Base-by-base conservation (phyloP, 1,140 invertebrate genomes). In the Chionoecetes opilio region DNA sequence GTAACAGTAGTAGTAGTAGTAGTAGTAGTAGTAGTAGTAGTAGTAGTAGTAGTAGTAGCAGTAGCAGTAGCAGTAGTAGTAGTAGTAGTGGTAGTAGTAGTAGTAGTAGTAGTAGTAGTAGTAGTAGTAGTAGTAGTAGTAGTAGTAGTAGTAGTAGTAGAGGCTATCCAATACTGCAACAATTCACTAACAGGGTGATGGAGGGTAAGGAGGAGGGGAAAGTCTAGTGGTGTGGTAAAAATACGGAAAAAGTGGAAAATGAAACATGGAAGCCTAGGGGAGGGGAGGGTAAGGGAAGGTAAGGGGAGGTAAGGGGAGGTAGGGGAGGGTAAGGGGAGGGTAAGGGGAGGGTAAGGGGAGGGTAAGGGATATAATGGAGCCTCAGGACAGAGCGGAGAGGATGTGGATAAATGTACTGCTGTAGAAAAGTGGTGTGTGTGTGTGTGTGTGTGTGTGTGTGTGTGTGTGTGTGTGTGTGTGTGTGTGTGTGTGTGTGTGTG, bases 21-120 rank as follows among this genome's bases (percentile, higher is more conserved):
- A 75, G 63, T 75, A 75, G 63, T 75, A 75, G 63, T 75, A 75
- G 63, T 75, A 75, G n/a, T 75, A 75, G 63, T 75, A 75, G 63
- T 75, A 75, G 63, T 75, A 75, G 63, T 75, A 75, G 63, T 75
- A 75, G 63, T 75, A 75, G 63, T 75, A 75, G 63, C n/a, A 75
- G 63, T 75, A 75, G 63, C n/a, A 75, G 63, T 75, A 75, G 63
- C n/a, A 75, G 63, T 75, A 75, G 63, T 75, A 75, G 63, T 75
- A 75, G 63, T 75, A 75, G 63, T 75, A 75, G 63, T 75, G 8
- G 63, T 75, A 11, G 63, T 75, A 75, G 63, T 75, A 75, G 63
- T 75, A 75, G 63, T 75, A 75, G 63, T 75, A 75, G 63, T 75
- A 75, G 63, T 75, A 75, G 63, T 75, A 75, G 63, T 75, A 75